These are phyloP conservation scores for Tinea semifulvella DNA, from an alignment of 2,888 invertebrate genomes.

Conservation along the genomic window DNA sequence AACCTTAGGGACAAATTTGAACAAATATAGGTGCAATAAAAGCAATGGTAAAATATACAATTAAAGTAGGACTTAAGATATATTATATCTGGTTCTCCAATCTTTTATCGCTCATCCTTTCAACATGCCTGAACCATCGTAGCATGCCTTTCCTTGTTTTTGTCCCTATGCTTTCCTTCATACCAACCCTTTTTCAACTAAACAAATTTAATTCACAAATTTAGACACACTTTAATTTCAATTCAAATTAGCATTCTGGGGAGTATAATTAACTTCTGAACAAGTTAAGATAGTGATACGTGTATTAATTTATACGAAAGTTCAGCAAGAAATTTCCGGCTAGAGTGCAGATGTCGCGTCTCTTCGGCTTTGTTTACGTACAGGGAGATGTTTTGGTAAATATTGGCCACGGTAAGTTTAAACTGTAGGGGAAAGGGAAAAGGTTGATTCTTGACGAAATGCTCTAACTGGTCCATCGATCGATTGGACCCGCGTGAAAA, in stretches of 20 bases:
- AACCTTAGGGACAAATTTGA: no score
- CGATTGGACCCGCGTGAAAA: conserved; percentile 58
- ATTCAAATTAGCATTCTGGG: background rate
- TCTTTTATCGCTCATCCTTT: no score
- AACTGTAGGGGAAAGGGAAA: background rate
- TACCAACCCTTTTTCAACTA: no score
- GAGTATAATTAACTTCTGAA: conserved; percentile 4
- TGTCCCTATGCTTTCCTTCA: no score
- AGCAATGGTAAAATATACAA: no score
- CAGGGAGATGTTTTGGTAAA: conserved; percentile 4
- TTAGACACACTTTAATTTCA: no score
- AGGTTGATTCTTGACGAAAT: background rate
- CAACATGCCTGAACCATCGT: no score
- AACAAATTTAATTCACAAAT: no score
- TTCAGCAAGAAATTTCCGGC: background rate
- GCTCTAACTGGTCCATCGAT: conserved; percentile 31
- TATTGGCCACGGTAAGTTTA: background rate
- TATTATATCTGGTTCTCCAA: no score
- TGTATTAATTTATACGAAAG: conserved; percentile 12
- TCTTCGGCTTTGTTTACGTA: conserved; percentile 13
- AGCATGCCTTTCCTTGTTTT: no score
- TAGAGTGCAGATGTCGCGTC: conserved; percentile 11
- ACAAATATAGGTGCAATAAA: no score
- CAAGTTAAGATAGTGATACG: conserved; percentile 5
- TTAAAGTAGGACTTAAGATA: no score